These are phyloP conservation scores for Cotesia typhae DNA, from an alignment of 1,140 invertebrate species.

Conservation along the genomic window DNA sequence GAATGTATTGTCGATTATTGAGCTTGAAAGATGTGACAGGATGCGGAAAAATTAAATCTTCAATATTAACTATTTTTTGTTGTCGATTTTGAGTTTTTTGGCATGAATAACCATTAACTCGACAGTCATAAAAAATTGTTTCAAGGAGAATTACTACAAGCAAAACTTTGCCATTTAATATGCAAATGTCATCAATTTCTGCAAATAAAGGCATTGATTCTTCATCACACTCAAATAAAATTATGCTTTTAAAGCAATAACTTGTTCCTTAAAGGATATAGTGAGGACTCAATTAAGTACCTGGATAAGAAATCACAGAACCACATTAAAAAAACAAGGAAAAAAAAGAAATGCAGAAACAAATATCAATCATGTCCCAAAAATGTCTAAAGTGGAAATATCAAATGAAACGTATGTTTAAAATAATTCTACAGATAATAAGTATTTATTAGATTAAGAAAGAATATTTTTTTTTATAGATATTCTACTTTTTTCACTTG, in stretches of 20 bases:
- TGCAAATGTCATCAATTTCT: slow-evolving; percentile 5
- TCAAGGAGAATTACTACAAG: background rate
- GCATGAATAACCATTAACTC: slow-evolving; percentile 12
- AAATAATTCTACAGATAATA: no score
- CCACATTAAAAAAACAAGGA: no score
- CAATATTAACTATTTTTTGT: background rate
- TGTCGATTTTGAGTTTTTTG: background rate
- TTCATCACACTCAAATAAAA: slow-evolving; percentile 27
- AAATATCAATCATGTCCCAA: no score
- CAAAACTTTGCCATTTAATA: background rate
- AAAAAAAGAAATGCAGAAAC: no score
- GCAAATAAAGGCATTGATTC: slow-evolving; percentile 14
- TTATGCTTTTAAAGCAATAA: slow-evolving; percentile 7
- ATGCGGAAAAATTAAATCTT: slow-evolving; percentile 7
- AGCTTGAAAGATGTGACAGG: slow-evolving; percentile 2
- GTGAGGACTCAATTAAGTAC: no score
- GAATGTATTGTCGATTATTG: background rate
- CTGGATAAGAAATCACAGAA: no score
- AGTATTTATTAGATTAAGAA: no score
- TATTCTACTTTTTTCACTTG: no score
- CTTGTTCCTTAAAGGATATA: no score
- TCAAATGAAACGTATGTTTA: no score
- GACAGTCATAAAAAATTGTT: background rate
- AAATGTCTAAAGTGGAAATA: no score
- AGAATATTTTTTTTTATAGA: no score